phyloP scores from a whole-genome alignment of 2,113 vertebrate genomes.

The Notechis scutatus region DNA sequence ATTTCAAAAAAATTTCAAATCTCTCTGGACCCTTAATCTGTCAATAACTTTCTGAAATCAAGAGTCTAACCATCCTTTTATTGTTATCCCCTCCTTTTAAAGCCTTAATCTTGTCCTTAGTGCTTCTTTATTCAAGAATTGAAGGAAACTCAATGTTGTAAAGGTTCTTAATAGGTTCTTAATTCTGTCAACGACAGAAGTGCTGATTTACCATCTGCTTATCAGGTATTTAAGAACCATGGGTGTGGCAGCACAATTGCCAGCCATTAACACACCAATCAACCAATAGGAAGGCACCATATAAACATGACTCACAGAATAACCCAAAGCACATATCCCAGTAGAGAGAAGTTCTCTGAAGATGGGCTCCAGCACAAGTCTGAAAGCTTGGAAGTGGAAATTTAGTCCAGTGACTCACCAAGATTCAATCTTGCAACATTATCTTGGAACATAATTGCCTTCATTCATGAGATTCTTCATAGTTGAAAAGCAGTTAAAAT shows the following conservation, averaged over 20 bases:
- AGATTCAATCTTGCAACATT: background rate
- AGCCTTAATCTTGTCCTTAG: background rate
- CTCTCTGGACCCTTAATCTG: background rate
- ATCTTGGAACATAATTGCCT: background rate
- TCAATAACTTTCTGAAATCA: background rate
- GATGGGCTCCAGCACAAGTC: background rate
- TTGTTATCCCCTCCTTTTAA: background rate
- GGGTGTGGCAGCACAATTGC: background rate
- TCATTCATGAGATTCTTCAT: background rate
- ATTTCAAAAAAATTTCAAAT: background rate
- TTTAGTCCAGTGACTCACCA: background rate
- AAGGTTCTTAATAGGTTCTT: background rate
- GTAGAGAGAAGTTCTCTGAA: background rate
- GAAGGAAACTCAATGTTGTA: background rate
- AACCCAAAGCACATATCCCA: background rate
- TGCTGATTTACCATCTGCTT: background rate
- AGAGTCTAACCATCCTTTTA: background rate
- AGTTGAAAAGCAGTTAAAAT: background rate
- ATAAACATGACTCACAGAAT: background rate
- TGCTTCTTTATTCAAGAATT: background rate
- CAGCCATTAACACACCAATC: background rate
- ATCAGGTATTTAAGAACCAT: background rate
- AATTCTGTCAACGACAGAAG: background rate
- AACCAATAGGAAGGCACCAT: background rate
- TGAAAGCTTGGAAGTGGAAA: background rate